These are phyloP conservation scores for Palythoa grandis DNA, from an alignment of 92 coral and sea anemone species.

Conservation along the genomic window DNA sequence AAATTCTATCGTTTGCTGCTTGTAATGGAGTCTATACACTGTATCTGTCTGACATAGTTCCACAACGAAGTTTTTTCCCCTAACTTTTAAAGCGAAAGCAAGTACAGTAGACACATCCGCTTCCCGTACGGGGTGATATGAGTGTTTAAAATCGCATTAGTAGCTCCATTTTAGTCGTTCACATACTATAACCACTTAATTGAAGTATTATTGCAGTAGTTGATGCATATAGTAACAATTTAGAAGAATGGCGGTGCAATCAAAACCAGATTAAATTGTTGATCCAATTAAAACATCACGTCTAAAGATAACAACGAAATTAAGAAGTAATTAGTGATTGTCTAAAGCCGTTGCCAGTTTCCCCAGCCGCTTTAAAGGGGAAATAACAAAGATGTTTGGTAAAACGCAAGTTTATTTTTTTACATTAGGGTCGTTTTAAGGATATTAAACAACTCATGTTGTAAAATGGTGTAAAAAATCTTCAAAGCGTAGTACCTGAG, in stretches of 20 bases:
- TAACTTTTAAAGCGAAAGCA: not conserved
- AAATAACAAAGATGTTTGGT: conserved; percentile 8
- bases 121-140: not conserved
- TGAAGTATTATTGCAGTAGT: not conserved
- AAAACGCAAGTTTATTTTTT: not conserved
- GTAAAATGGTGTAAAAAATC: too few relatives aligned
- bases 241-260: not conserved
- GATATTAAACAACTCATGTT: too few relatives aligned
- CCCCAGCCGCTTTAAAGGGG: not conserved
- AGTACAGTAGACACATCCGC: not conserved
- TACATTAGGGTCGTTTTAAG: not conserved
- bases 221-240: not conserved
- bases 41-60: not conserved
- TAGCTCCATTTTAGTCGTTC: not conserved
- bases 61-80: not conserved
- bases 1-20: not conserved
- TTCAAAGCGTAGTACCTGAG: too few relatives aligned
- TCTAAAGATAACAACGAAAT: not conserved
- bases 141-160: not conserved
- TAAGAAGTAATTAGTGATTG: not conserved
- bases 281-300: not conserved
- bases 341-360: not conserved
- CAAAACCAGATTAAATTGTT: not conserved
- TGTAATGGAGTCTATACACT: not conserved
- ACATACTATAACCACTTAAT: not conserved